phyloP scores from a whole-genome alignment of 2,888 invertebrate genomes.

The Tolmerus cingulatus region DNA sequence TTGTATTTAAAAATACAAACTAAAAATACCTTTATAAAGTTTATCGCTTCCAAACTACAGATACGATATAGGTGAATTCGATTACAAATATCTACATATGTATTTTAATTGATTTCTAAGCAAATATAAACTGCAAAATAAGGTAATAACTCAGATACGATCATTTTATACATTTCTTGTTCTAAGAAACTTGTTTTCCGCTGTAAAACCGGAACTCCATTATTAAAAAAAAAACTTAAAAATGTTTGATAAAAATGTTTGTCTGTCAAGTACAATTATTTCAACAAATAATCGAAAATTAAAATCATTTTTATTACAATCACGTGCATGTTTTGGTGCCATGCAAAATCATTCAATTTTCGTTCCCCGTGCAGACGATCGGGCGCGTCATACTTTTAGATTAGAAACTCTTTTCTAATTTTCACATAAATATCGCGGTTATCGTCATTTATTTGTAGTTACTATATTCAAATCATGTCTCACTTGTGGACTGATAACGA shows the following conservation, averaged over 20 bases:
- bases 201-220: not conserved
- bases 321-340: not conserved
- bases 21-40: no score
- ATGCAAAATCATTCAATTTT: not conserved
- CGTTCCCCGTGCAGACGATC: not conserved
- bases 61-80: no score
- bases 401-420: not conserved
- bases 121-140: not conserved
- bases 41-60: no score
- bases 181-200: not conserved
- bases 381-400: not conserved
- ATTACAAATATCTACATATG: no score
- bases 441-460: not conserved
- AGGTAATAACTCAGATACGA: not conserved
- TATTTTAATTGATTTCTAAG: not conserved
- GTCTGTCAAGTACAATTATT: not conserved
- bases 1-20: no score
- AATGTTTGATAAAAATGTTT: not conserved
- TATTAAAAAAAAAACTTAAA: not conserved
- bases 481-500: not conserved
- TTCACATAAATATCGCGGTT: not conserved
- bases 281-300: not conserved
- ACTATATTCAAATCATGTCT: not conserved
- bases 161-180: not conserved
- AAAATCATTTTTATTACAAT: not conserved